Percentiles rank a stretch among this genome's conserved stretches.
These are phyloP conservation scores for Coregonus ussuriensis DNA, from an alignment of 2,797 vertebrate species.

Conservation along the genomic window DNA sequence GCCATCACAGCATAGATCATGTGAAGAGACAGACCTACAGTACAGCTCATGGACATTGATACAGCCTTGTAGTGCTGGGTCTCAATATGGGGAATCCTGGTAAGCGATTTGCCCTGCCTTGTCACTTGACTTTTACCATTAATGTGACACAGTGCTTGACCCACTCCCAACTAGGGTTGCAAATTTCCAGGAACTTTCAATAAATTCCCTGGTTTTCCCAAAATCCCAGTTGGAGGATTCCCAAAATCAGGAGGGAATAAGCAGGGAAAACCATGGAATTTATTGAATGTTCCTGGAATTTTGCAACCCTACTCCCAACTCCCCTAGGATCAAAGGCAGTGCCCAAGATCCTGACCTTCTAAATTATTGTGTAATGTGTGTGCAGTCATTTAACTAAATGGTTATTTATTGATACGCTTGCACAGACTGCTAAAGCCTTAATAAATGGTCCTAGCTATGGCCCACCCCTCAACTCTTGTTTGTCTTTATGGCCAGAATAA, in stretches of 20 bases:
- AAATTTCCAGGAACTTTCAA: no score
- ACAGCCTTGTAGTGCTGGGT: not conserved
- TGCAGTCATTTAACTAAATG: not conserved
- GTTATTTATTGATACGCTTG: not conserved
- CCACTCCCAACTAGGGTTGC: not conserved
- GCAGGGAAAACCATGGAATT: no score
- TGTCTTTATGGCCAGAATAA: not conserved
- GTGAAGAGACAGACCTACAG: not conserved
- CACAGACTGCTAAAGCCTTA: not conserved
- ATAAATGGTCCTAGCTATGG: not conserved
- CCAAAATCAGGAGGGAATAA: no score
- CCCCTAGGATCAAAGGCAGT: not conserved
- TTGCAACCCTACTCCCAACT: no score
- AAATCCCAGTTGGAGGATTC: no score
- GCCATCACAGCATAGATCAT: not conserved
- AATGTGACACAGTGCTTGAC: constrained; percentile 40
- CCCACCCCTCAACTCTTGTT: not conserved
- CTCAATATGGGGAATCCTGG: constrained; percentile 6
- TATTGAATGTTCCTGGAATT: no score
- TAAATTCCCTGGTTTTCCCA: no score
- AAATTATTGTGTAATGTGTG: constrained; percentile 4
- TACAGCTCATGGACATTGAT: not conserved
- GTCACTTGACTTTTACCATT: not conserved
- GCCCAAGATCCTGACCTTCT: constrained; percentile 34
- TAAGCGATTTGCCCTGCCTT: not conserved